Evolutionary conservation across 2,113 vertebrate species (phyloP).

Genomic region (Sinocyclocheilus rhinocerous): DNA sequence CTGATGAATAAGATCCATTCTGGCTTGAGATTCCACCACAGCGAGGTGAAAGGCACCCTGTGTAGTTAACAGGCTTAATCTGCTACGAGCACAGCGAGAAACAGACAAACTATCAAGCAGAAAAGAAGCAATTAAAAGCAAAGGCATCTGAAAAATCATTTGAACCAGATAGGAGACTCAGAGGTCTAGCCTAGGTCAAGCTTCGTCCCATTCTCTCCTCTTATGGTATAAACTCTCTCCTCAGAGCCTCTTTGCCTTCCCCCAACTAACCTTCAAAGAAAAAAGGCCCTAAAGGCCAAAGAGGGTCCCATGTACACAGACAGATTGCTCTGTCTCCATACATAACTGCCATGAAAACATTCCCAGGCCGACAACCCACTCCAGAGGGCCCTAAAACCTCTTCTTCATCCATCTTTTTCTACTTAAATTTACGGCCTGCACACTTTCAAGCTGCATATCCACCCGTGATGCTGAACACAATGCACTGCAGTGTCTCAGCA

Average conservation of each 20-base stretch:
- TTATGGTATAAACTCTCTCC: conserved; percentile 7
- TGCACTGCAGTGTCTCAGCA: background rate
- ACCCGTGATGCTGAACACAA: background rate
- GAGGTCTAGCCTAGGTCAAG: conserved; percentile 1
- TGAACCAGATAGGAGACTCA: background rate
- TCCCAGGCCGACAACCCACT: conserved; percentile 44
- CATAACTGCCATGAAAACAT: conserved; percentile 21
- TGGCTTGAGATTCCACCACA: conserved; percentile 51
- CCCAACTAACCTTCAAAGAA: conserved; percentile 34
- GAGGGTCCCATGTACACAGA: conserved; percentile 20
- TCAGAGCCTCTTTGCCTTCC: conserved; percentile 33
- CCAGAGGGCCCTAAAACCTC: conserved; percentile 26
- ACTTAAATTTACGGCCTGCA: background rate
- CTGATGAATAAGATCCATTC: conserved; percentile 54
- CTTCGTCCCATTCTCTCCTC: background rate
- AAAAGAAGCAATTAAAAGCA: background rate
- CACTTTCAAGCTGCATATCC: background rate
- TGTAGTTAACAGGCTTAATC: conserved; percentile 47
- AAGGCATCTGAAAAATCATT: background rate
- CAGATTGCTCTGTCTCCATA: conserved; percentile 12
- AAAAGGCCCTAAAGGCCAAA: conserved; percentile 19
- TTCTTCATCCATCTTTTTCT: background rate
- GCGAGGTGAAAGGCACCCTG: conserved; percentile 61
- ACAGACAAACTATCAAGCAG: background rate
- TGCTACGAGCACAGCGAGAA: conserved; percentile 44